Evolutionary conservation across 2,797 vertebrate genomes (phyloP).

Genomic region (Brachyrhaphis roseni): DNA sequence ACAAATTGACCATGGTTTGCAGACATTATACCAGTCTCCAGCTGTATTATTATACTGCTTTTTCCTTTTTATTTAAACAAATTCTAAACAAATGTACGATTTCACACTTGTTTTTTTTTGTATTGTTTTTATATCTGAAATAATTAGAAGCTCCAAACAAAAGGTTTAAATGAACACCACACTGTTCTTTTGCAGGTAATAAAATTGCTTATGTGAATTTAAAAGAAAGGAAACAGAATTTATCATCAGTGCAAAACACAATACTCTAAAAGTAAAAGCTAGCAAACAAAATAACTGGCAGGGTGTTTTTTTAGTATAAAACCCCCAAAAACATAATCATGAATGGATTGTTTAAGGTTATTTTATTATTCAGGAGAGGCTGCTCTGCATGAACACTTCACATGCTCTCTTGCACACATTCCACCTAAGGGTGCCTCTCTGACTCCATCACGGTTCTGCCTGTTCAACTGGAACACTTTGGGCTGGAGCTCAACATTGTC

Average conservation of each 20-base stretch:
- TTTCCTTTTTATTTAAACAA: neutral
- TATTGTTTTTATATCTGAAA: neutral
- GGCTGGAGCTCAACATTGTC: conserved; percentile 21
- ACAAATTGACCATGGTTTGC: conserved; percentile 61
- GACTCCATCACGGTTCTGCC: conserved; percentile 4
- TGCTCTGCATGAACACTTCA: conserved; percentile 12
- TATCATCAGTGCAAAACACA: neutral
- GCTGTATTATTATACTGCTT: conserved; percentile 13
- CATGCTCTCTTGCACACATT: conserved; percentile 7
- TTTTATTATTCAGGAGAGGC: conserved; percentile 7
- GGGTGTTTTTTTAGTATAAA: neutral
- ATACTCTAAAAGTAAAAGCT: neutral
- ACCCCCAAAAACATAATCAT: neutral
- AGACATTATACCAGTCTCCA: conserved; percentile 22
- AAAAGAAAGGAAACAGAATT: conserved; percentile 7
- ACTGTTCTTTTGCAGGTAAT: neutral
- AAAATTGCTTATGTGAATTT: neutral
- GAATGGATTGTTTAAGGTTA: neutral
- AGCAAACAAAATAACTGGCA: neutral
- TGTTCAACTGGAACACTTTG: conserved; percentile 17
- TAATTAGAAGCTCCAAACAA: neutral
- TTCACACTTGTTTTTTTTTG: neutral
- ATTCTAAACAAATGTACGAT: neutral
- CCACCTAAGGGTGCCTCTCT: conserved; percentile 20
- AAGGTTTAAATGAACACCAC: neutral